Conservation (phyloP, 1,140 invertebrate genomes). For the Eriosoma lanigerum region DNA sequence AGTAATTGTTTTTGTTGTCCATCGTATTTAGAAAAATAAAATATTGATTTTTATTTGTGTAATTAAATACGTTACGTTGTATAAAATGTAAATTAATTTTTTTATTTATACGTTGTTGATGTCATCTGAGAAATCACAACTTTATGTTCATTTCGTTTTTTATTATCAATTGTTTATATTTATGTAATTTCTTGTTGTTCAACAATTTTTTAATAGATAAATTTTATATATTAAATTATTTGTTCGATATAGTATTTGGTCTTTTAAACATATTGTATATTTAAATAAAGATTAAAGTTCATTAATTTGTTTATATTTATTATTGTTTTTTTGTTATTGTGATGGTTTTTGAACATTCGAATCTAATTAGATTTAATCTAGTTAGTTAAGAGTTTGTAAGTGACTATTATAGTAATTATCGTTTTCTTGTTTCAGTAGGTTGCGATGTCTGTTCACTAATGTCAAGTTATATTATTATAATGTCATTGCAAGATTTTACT, state of each 20-base stretch:
- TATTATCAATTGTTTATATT: too few relatives aligned
- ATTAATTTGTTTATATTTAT: neutral
- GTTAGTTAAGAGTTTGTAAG: conserved; percentile 25
- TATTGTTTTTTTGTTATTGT: neutral
- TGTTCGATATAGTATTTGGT: too few relatives aligned
- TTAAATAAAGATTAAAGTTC: too few relatives aligned
- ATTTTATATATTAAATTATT: too few relatives aligned
- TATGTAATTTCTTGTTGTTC: too few relatives aligned
- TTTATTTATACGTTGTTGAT: too few relatives aligned
- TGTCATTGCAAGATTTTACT: conserved; percentile 3
- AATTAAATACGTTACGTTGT: neutral
- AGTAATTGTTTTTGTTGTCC: neutral
- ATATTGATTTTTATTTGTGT: conserved; percentile 8
- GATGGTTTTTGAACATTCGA: conserved; percentile 7
- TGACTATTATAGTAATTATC: conserved; percentile 31
- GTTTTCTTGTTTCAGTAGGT: conserved; percentile 24
- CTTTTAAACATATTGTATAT: too few relatives aligned
- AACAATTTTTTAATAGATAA: too few relatives aligned
- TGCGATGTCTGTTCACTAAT: conserved; percentile 22
- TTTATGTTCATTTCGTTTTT: too few relatives aligned
- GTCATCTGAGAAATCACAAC: too few relatives aligned
- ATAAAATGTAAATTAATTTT: too few relatives aligned
- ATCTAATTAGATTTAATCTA: conserved; percentile 27
- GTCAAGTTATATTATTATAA: conserved; percentile 10
- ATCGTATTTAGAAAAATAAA: conserved; percentile 7